Evolutionary conservation across 2,113 vertebrate genomes (phyloP).

Genomic region (Agapornis roseicollis): DNA sequence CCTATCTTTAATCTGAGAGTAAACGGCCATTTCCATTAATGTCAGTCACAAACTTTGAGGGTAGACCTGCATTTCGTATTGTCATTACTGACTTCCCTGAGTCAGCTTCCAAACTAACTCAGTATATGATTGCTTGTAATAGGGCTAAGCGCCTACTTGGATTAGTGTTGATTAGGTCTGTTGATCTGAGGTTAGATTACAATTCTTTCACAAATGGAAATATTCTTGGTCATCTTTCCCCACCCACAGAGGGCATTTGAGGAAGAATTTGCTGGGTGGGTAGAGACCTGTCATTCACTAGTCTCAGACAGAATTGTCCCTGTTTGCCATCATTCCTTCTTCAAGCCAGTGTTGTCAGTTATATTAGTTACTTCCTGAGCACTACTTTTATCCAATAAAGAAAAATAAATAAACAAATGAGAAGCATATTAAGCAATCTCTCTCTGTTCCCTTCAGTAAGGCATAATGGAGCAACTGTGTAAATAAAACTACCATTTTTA

Average conservation of each 20-base stretch:
- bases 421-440: constrained; percentile 9
- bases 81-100: background rate
- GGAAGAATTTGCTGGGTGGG: background rate
- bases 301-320: background rate
- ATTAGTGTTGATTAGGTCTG: background rate
- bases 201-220: background rate
- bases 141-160: background rate
- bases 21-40: background rate
- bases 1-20: background rate
- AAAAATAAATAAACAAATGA: constrained; percentile 48
- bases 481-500: constrained; percentile 29
- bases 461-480: constrained; percentile 6
- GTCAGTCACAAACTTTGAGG: background rate
- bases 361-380: constrained; percentile 4
- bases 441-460: background rate
- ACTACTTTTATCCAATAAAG: constrained; percentile 28
- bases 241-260: background rate
- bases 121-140: background rate
- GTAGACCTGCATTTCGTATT: background rate
- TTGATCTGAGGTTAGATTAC: constrained; percentile 14
- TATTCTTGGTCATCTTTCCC: background rate
- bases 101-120: background rate
- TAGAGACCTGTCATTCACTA: background rate
- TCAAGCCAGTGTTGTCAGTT: background rate
- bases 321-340: background rate